phyloP scores from a whole-genome alignment of 37 sponge, comb jelly and placozoan genomes.

The Chondrilla cf. caribensis region DNA sequence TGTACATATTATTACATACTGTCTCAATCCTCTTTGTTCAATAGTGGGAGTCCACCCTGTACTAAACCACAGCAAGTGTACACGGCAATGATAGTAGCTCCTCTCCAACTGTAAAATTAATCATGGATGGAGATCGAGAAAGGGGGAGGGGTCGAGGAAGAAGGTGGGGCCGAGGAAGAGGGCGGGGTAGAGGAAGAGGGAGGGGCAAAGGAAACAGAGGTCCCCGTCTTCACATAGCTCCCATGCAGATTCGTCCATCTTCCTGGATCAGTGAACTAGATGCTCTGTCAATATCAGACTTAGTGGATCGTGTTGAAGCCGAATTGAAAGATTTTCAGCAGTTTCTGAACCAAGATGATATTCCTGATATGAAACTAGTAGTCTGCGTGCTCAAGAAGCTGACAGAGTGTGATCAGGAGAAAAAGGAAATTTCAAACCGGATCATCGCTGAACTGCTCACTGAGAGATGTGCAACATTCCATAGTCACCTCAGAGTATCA shows the following conservation, averaged over 20 bases:
- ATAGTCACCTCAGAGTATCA: neutral
- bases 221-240: neutral
- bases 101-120: too few species aligned
- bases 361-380: neutral
- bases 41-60: too few species aligned
- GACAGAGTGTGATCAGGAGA: neutral
- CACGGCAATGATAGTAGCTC: too few species aligned
- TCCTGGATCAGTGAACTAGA: neutral
- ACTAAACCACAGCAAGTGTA: too few species aligned
- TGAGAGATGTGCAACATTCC: conserved; percentile 45
- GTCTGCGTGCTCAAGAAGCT: neutral
- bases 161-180: too few species aligned
- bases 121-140: too few species aligned
- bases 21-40: too few species aligned
- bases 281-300: neutral
- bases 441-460: conserved; percentile 59
- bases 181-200: too few species aligned
- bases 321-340: conserved; percentile 14
- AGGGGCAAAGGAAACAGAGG: too few species aligned
- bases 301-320: neutral
- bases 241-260: neutral
- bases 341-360: neutral
- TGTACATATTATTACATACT: too few species aligned
- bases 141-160: too few species aligned
- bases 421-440: neutral